A percentile compares a stretch with the other conserved stretches of the same genome.
Evolutionary conservation across 35 echinoderm and acorn worm genomes (phyloP).

Genomic region (Apostichopus japonicus): DNA sequence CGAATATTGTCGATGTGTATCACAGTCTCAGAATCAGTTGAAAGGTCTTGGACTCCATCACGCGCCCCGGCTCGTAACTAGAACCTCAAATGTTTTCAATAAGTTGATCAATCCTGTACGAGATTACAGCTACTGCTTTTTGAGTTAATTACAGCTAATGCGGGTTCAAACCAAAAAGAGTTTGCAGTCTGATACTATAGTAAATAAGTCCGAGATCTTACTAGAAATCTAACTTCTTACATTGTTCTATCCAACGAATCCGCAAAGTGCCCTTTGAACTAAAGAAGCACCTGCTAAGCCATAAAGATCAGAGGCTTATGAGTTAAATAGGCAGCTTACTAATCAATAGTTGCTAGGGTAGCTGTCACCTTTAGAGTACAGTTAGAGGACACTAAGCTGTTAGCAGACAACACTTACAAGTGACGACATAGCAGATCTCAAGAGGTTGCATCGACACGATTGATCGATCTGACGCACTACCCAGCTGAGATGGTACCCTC

Average conservation of each 20-base stretch:
- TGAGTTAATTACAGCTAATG: too few relatives aligned
- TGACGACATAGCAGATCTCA: background rate
- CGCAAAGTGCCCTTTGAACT: background rate
- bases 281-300: conserved; percentile 2
- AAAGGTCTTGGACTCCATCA: background rate
- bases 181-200: too few relatives aligned
- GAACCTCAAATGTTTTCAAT: background rate
- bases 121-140: too few relatives aligned
- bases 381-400: background rate
- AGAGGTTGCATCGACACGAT: background rate
- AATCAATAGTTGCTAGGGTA: conserved; percentile 40
- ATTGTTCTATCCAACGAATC: too few relatives aligned
- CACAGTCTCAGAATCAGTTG: background rate
- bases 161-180: too few relatives aligned
- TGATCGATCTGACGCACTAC: background rate
- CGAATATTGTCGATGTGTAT: background rate
- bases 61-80: background rate
- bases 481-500: background rate
- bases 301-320: background rate
- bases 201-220: too few relatives aligned
- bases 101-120: too few relatives aligned
- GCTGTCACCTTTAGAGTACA: background rate
- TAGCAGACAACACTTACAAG: background rate
- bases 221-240: too few relatives aligned
- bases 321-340: background rate